Evolutionary conservation across 2,888 invertebrate genomes (phyloP), one percentile per base, ranked within the genome.

Genomic region (Phymatocera aterrima): DNA sequence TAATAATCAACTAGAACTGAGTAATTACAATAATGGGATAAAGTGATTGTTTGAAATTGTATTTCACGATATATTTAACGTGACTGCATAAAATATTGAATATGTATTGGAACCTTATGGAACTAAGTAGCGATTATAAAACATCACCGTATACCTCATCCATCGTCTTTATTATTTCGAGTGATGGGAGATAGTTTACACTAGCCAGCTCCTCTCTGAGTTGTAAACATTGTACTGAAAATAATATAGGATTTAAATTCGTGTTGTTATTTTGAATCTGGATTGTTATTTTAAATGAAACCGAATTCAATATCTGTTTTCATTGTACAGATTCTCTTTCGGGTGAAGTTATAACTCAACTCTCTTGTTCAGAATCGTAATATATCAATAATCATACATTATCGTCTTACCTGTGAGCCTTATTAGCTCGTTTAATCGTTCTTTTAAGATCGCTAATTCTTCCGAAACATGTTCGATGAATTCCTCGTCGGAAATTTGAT

Each of bases 401-500:
- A n/a, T n/a, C 8, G 34, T 72, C 48, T 72, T 72, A 72, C 72
- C 21, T 54, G 51, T 72, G 0, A 72, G 51, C 18, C 34, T 51
- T 8, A 72, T 72, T 34, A 34, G 1, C 51, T 72, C 24, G 46
- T 51, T n/a, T 31, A 72, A 10, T 21, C 5, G 28, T 34, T 72
- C 51, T 37, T 72, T 72, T 3, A 51, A 34, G 31, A 51, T 8
- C 15, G 12, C 6, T 3, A 72, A n/a, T 12, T 31, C 21, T 5
- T 15, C 72, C 10, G 46, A 31, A 37, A 72, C n/a, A 10, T 72
- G 31, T 34, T 51, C 8, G 3, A 72, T 34, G 18, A 72, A 24
- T 10, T 18, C 10, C 18, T 51, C 24, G 1, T 31, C 51, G 8
- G 18, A 34, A 18, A n/a, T 72, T 54, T 34, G 10, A 18, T n/a